Conservation (phyloP, 2,113 vertebrate genomes). For the Aptenodytes patagonicus region DNA sequence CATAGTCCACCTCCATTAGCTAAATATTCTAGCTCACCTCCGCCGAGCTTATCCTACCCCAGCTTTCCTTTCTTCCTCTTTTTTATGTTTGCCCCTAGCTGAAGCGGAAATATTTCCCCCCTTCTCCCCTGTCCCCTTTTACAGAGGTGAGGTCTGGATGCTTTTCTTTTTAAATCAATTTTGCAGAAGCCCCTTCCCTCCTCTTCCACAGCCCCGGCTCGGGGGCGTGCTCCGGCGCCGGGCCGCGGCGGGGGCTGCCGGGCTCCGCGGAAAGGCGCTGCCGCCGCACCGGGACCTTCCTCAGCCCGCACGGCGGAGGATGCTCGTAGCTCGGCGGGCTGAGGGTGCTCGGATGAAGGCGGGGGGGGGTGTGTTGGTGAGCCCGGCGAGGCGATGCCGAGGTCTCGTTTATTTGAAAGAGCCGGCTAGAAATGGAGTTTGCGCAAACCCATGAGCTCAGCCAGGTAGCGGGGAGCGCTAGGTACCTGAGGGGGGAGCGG, state of each 20-base stretch:
- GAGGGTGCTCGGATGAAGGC: too few species aligned
- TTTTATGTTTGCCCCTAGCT: neutral
- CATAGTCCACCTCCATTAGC: conserved; percentile 25
- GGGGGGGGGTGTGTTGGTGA: neutral
- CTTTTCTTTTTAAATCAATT: neutral
- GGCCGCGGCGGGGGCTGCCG: neutral
- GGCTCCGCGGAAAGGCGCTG: neutral
- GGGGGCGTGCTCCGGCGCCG: neutral
- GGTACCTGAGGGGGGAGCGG: neutral
- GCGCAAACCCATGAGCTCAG: neutral
- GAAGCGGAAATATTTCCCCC: neutral
- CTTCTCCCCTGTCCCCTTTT: neutral
- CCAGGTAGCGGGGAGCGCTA: neutral
- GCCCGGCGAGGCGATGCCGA: neutral
- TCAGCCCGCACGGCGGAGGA: neutral
- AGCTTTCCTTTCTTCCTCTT: neutral
- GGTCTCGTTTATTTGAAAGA: neutral
- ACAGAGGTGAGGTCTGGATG: neutral
- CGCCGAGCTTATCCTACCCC: neutral
- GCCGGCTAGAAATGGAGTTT: accelerated
- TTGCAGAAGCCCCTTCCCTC: neutral
- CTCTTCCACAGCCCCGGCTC: neutral
- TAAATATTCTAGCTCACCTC: conserved; percentile 12
- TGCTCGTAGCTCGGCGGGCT: neutral
- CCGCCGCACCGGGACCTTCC: neutral